Evolutionary conservation across 2,113 vertebrate genomes (phyloP).

Genomic region (Eulemur rufifrons): DNA sequence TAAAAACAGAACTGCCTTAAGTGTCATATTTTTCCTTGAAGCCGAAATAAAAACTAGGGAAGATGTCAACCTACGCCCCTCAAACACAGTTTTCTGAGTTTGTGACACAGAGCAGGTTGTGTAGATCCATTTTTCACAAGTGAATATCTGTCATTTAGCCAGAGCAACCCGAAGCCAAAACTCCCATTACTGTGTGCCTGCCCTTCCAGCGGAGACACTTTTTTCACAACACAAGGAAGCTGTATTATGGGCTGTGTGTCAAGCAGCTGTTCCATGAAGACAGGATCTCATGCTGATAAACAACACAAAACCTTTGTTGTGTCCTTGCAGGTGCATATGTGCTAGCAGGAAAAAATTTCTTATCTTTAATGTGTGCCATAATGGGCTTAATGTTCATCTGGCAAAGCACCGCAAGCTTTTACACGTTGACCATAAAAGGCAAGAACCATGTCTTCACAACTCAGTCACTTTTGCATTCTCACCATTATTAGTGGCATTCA

Average conservation of each 20-base stretch:
- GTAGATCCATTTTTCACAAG: not conserved
- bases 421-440: conserved; percentile 24
- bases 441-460: not conserved
- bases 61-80: not conserved
- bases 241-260: not conserved
- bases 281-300: not conserved
- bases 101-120: not conserved
- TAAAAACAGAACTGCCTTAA: not conserved
- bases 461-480: conserved; percentile 36
- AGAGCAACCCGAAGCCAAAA: not conserved
- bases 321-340: not conserved
- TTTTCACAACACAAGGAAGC: not conserved
- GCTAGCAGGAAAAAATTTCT: not conserved
- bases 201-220: not conserved
- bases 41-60: conserved; percentile 32
- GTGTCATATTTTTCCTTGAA: not conserved
- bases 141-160: not conserved
- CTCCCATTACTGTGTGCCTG: not conserved
- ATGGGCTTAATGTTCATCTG: not conserved
- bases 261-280: not conserved
- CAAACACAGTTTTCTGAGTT: not conserved
- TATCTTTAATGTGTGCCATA: not conserved
- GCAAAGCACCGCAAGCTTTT: not conserved
- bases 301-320: not conserved
- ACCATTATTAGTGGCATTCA: not conserved